Evolutionary conservation across 2,888 invertebrate genomes (phyloP), one percentile per base, ranked within the genome.

Genomic region (Metopia argyrocephala): DNA sequence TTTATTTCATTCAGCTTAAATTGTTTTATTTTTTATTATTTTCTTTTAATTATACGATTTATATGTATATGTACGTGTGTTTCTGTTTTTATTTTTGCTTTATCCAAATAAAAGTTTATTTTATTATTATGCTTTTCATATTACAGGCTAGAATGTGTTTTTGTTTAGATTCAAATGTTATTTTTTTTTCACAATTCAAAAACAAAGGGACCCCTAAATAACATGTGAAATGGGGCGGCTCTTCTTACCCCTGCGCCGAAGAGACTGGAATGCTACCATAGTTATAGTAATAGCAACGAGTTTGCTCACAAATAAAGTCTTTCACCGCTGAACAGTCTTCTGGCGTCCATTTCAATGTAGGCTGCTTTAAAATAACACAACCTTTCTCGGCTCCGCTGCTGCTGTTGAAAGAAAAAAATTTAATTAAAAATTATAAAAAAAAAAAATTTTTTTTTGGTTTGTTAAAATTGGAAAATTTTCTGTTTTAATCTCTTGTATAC

Each of bases 301-400:
- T 96, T 92, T 96, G 96, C 92, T 96, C 96, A 92, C 96, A 96
- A 89, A 96, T 96, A 91, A 96, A 96, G 91, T 96, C 96, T 92
- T 96, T 96, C 86, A 95, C 93, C 87, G 94, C 93, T 83, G 94
- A 94, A 90, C 96, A 96, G 91, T 96, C 95, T 89, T 95, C 94
- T 18, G 95, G 94, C 91, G 94, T 94, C 96, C 96, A 96, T 89
- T 94, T 93, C 90, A 95, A 93, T 78, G 93, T 93, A 48, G 95
- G 95, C 85, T 95, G 94, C 88, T 93, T 94, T 88, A 96, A 92
- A 68, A 95, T 93, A 75, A 96, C 95, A 91, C 96, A 96, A 83
- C 95, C 95, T 89, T 94, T 92, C 82, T 92, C 91, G 84, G 92
- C 92, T 85, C 93, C 93, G 90, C 92, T 93, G 89, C 92, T 92